Evolutionary conservation across 2,797 vertebrate genomes (phyloP).

Genomic region (Malacoraja senta): DNA sequence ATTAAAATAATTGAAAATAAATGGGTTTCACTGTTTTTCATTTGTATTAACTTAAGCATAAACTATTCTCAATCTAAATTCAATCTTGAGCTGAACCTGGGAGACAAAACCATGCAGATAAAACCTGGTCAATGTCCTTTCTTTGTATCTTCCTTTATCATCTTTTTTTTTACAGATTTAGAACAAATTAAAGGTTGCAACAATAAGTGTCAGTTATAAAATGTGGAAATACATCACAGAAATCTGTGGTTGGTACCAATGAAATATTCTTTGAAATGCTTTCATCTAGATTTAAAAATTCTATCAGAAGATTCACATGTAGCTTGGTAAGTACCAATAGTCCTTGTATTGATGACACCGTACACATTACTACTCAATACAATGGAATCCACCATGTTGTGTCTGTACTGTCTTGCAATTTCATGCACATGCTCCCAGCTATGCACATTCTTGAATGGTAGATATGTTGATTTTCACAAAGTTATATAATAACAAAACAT

Average conservation of each 20-base stretch:
- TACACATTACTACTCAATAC: no score
- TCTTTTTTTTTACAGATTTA: not conserved
- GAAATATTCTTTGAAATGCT: not conserved
- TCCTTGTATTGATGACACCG: no score
- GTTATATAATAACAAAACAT: no score
- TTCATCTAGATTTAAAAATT: not conserved
- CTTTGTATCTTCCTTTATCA: not conserved
- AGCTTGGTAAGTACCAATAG: no score
- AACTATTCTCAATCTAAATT: not conserved
- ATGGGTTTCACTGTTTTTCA: not conserved
- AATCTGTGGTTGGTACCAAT: not conserved
- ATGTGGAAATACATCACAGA: not conserved
- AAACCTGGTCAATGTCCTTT: not conserved
- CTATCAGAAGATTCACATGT: no score
- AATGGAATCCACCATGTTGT: no score
- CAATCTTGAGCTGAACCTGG: not conserved
- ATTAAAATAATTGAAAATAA: not conserved
- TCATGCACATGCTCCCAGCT: no score
- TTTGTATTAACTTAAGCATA: not conserved
- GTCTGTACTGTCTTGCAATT: no score
- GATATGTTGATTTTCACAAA: no score
- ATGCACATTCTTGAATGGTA: no score
- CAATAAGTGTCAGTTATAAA: not conserved
- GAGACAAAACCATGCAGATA: not conserved
- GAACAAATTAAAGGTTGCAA: not conserved